Evolutionary conservation across 2,113 vertebrate species (phyloP).

Genomic region (Monopterus albus): DNA sequence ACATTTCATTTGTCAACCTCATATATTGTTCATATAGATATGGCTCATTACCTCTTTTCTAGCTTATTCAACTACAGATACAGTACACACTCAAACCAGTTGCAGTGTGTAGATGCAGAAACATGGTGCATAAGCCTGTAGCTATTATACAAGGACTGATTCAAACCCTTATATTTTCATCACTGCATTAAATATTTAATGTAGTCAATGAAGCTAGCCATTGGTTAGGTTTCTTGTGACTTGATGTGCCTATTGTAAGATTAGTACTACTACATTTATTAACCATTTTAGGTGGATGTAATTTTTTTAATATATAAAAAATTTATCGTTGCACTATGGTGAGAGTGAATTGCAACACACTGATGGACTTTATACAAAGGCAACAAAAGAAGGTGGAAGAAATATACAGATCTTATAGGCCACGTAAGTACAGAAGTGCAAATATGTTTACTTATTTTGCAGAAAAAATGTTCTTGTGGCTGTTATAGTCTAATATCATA

Average conservation of each 20-base stretch:
- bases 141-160: slow-evolving; percentile 45
- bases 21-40: slow-evolving; percentile 37
- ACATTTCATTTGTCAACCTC: slow-evolving; percentile 47
- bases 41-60: slow-evolving; percentile 14
- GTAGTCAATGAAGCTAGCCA: background rate
- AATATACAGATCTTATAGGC: too few relatives aligned
- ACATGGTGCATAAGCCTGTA: slow-evolving; percentile 23
- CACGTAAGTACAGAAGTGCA: too few relatives aligned
- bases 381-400: background rate
- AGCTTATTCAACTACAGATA: slow-evolving; percentile 5
- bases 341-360: background rate
- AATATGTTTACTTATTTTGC: too few relatives aligned
- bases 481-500: background rate
- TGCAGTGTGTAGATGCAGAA: slow-evolving; percentile 28
- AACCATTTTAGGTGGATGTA: background rate
- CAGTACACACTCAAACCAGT: slow-evolving; percentile 18
- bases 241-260: slow-evolving; percentile 9
- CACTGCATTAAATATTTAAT: background rate
- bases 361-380: background rate
- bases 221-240: slow-evolving; percentile 3
- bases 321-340: background rate
- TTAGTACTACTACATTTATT: background rate
- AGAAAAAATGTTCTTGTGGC: background rate
- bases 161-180: slow-evolving; percentile 34
- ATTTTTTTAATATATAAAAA: background rate